Conservation (phyloP, 2,797 vertebrate genomes). For the Meda fulgida region DNA sequence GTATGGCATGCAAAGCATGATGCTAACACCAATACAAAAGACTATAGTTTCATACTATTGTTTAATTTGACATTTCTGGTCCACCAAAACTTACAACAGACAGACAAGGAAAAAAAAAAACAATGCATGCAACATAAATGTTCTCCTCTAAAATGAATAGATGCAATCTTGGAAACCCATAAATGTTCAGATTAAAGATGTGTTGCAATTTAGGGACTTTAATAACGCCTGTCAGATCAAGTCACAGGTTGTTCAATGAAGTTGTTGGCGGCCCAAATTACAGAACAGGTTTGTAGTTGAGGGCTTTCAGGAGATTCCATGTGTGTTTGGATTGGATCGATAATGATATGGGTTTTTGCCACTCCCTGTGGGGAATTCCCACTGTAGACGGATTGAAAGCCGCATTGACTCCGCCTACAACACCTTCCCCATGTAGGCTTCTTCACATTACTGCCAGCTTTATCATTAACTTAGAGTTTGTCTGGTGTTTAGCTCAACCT, state of each 20-base stretch:
- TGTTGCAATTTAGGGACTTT: neutral
- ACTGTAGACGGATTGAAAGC: constrained; percentile 56
- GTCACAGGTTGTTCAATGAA: neutral
- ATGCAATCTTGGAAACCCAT: neutral
- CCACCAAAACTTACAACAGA: neutral
- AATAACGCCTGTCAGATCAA: neutral
- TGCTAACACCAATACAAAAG: neutral
- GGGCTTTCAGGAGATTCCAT: constrained; percentile 26
- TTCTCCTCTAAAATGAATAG: neutral
- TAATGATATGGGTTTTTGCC: constrained; percentile 22
- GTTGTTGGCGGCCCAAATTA: neutral
- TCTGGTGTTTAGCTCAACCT: neutral
- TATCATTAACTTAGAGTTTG: neutral
- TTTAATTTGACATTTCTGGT: neutral
- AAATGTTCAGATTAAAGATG: neutral
- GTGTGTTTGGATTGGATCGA: neutral
- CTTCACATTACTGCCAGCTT: neutral
- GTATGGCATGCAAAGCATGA: neutral
- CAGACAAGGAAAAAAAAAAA: neutral
- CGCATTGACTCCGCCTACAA: neutral
- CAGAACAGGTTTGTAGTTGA: neutral
- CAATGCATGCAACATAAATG: neutral
- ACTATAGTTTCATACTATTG: neutral
- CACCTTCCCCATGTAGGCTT: neutral
- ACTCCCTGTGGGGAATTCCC: constrained; percentile 79